Percentiles rank a stretch among this genome's conserved stretches.
Evolutionary conservation across 2,113 vertebrate species (phyloP).

Genomic region (Gorilla gorilla): DNA sequence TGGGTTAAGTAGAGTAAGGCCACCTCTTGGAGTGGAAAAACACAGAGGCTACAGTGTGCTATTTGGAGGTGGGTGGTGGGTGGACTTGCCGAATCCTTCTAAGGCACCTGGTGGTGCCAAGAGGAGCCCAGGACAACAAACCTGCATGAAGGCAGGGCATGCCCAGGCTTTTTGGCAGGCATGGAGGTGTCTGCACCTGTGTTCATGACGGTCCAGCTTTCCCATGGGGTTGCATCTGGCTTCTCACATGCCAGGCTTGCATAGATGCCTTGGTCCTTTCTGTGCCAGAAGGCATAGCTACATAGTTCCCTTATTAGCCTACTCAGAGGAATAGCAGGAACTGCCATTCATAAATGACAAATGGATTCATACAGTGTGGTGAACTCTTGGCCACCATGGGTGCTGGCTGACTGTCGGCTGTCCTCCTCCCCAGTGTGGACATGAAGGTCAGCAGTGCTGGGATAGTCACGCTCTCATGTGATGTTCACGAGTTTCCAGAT

Average conservation of each 20-base stretch:
- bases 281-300: neutral
- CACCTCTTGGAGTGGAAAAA: neutral
- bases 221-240: neutral
- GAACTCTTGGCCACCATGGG: neutral
- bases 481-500: too few species aligned
- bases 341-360: neutral
- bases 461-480: neutral
- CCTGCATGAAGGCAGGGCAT: neutral
- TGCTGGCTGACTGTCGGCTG: neutral
- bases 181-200: too few species aligned
- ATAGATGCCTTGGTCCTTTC: neutral
- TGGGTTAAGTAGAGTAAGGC: neutral
- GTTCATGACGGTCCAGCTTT: neutral
- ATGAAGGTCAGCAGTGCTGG: neutral
- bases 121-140: neutral
- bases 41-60: rapidly evolving
- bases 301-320: neutral
- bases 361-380: too few species aligned
- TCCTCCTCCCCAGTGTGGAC: neutral
- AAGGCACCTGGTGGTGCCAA: neutral
- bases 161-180: too few species aligned
- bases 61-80: neutral
- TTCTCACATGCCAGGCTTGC: neutral
- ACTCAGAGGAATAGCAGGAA: neutral
- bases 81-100: neutral